phyloP scores from a whole-genome alignment of 2,113 vertebrate species.

The Gallinago undulata region DNA sequence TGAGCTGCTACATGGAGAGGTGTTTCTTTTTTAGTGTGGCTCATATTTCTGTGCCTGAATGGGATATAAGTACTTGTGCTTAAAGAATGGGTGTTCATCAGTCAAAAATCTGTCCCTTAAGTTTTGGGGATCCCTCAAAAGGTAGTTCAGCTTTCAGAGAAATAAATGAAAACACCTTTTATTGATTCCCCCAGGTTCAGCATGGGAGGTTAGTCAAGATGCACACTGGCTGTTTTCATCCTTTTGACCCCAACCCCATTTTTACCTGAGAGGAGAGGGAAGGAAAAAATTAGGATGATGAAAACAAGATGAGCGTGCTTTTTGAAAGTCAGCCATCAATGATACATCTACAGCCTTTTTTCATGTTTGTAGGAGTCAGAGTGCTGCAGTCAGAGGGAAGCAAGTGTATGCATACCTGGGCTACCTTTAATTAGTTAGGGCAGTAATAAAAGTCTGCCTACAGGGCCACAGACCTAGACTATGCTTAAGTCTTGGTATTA shows the following conservation, averaged over 20 bases:
- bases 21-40: background rate
- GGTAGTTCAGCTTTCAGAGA: background rate
- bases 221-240: background rate
- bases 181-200: background rate
- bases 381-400: background rate
- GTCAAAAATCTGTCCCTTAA: background rate
- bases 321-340: background rate
- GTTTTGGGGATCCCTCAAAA: background rate
- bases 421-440: background rate
- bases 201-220: background rate
- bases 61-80: background rate
- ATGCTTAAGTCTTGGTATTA: background rate
- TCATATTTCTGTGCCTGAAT: background rate
- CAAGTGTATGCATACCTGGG: background rate
- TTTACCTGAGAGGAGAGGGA: background rate
- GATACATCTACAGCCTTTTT: background rate
- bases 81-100: background rate
- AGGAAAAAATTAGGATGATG: background rate
- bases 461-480: background rate
- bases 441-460: background rate
- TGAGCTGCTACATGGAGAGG: background rate
- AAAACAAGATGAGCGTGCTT: background rate
- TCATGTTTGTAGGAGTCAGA: background rate
- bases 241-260: background rate
- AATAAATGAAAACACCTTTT: background rate